Evolutionary conservation across 2,797 vertebrate genomes (phyloP).

Genomic region (Clarias platycephalus): DNA sequence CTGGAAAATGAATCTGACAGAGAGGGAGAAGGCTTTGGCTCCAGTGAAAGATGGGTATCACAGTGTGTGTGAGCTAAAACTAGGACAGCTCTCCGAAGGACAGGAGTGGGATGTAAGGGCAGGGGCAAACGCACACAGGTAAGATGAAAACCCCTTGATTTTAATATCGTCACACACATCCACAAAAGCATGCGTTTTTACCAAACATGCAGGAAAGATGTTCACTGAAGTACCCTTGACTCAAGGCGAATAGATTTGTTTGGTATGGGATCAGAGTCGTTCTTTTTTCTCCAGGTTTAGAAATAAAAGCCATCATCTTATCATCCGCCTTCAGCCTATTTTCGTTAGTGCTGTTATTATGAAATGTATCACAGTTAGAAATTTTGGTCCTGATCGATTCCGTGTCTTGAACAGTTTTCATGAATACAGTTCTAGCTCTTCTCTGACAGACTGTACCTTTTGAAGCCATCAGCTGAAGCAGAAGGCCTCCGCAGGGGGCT

Average conservation of each 20-base stretch:
- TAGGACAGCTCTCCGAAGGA: slow-evolving; percentile 74
- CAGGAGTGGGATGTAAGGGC: slow-evolving; percentile 51
- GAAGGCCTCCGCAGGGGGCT: slow-evolving; percentile 59
- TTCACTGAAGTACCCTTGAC: slow-evolving; percentile 45
- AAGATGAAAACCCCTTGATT: slow-evolving; percentile 49
- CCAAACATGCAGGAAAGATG: slow-evolving; percentile 26
- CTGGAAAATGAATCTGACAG: slow-evolving; percentile 48
- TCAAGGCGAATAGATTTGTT: slow-evolving; percentile 25
- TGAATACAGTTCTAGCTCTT: slow-evolving; percentile 60
- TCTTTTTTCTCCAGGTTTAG: neutral
- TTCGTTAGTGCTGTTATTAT: neutral
- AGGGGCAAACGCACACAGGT: slow-evolving; percentile 47
- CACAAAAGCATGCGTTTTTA: slow-evolving; percentile 30
- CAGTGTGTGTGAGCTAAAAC: slow-evolving; percentile 61
- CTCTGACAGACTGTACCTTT: slow-evolving; percentile 58
- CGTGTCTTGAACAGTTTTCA: slow-evolving; percentile 36
- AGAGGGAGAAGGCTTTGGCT: slow-evolving; percentile 47
- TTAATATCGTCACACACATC: slow-evolving; percentile 40
- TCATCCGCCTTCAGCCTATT: neutral
- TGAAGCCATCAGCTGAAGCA: slow-evolving; percentile 65
- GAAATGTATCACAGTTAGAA: neutral
- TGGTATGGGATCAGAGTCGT: slow-evolving; percentile 46
- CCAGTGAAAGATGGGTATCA: slow-evolving; percentile 67
- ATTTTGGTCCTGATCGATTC: slow-evolving; percentile 31
- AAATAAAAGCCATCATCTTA: slow-evolving; percentile 37